Evolutionary conservation across 35 echinoderm and acorn worm species (phyloP).

Genomic region (Amphiura filiformis): DNA sequence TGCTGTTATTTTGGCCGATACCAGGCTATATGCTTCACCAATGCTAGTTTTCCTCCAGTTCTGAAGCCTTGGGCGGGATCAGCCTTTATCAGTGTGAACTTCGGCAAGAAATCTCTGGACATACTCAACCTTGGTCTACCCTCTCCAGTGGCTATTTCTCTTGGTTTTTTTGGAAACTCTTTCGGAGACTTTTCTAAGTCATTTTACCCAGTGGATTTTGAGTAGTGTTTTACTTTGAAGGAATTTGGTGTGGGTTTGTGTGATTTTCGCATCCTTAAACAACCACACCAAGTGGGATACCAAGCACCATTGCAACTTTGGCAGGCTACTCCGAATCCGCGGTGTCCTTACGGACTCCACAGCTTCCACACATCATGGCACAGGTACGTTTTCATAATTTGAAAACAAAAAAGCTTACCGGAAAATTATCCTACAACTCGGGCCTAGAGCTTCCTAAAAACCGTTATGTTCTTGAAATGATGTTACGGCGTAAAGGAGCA

Average conservation of each 20-base stretch:
- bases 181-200: not conserved
- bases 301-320: slow-evolving; percentile 6
- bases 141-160: not conserved
- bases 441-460: no score
- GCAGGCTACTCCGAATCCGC: slow-evolving; percentile 1
- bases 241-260: slow-evolving; percentile 1
- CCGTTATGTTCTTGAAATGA: no score
- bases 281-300: not conserved
- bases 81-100: not conserved
- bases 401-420: no score
- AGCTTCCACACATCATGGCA: slow-evolving; percentile 4
- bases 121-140: not conserved
- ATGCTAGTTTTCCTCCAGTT: not conserved
- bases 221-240: not conserved
- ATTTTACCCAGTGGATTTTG: not conserved
- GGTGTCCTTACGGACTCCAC: slow-evolving; percentile 8
- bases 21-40: not conserved
- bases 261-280: not conserved
- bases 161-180: not conserved
- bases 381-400: not conserved
- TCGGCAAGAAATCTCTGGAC: not conserved
- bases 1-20: not conserved
- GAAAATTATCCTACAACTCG: no score
- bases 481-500: no score
- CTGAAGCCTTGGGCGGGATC: not conserved